Evolutionary conservation across 2,797 vertebrate genomes (phyloP).

Genomic region (Siniperca undulata): DNA sequence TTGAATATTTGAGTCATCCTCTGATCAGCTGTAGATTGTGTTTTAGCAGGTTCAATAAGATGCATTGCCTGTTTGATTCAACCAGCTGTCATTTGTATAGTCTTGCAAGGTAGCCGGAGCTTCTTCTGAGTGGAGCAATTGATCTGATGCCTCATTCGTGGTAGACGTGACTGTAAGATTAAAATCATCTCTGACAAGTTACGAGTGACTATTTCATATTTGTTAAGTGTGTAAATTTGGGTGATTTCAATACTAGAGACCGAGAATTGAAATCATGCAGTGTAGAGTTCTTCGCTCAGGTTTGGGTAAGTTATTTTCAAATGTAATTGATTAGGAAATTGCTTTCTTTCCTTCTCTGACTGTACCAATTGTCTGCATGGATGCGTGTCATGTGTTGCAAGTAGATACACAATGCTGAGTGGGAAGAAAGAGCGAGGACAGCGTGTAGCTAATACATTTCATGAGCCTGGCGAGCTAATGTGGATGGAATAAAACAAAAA

Average conservation of each 20-base stretch:
- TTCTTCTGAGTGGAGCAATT: not conserved
- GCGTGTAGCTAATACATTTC: not conserved
- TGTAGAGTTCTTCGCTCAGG: too few species aligned
- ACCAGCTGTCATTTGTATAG: not conserved
- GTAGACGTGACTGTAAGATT: not conserved
- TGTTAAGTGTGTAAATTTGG: not conserved
- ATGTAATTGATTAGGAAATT: not conserved
- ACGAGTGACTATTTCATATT: too few species aligned
- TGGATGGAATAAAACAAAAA: not conserved
- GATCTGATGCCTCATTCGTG: too few species aligned
- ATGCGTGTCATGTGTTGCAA: not conserved
- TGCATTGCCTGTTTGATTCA: not conserved
- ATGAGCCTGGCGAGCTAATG: not conserved
- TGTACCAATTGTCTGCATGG: too few species aligned
- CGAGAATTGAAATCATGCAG: not conserved
- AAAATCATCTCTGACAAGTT: not conserved
- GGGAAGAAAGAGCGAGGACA: not conserved
- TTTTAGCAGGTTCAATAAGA: not conserved
- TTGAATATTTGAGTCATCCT: not conserved
- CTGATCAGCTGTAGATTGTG: not conserved
- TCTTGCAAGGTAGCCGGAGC: not conserved
- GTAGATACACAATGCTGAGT: not conserved
- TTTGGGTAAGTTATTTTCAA: not conserved
- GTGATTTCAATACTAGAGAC: not conserved
- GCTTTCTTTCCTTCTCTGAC: not conserved